Base-by-base conservation (phyloP, 2,888 invertebrate genomes). In the Thyatira batis region DNA sequence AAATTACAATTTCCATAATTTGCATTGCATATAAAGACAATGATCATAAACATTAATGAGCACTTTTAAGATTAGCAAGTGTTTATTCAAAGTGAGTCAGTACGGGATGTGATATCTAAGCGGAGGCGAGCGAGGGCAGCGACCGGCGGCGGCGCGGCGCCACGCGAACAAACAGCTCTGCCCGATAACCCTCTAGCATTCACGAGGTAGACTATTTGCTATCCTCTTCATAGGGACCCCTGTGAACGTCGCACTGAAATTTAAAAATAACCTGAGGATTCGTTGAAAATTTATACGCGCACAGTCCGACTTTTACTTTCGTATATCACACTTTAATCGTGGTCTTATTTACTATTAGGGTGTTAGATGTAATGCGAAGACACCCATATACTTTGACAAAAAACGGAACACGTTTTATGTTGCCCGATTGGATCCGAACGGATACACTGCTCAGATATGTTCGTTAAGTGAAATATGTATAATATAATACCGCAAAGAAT, bases 191-290 rank as follows among this genome's bases (percentile, higher is more conserved):
- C 70, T 72, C 69, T 67, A 70, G 71, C 70, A 71, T 75, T 71
- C 76, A 65, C 72, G 64, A 66, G 61, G 63, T 68, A 72, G 65
- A 76, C 78, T 80, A 82, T 83, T 84, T 84, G 75, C 76, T 61
- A 69, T 78, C 63, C 80, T 74, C 82, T 80, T 73, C 72, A 78
- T 65, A 69, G 67, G 60, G 64, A 65, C 55, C 63, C 63, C 68
- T 73, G 66, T 75, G 75, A 73, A 65, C 66, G 53, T 54, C 56
- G 50, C 62, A 65, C 6, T 25, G 10, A 21, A 45, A 45, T 25
- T 45, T 25, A 5, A 45, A 45, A 45, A 21, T 23, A n/a, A 33
- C 13, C 33, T 13, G 13, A 13, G 13, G 33, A 5, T 33, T 33
- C 33, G 5, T 33, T 13, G 33, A 33, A 33, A 33, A 13, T 33